Conservation (phyloP, 2,888 invertebrate species). For the Chloroclystis v-ata region DNA sequence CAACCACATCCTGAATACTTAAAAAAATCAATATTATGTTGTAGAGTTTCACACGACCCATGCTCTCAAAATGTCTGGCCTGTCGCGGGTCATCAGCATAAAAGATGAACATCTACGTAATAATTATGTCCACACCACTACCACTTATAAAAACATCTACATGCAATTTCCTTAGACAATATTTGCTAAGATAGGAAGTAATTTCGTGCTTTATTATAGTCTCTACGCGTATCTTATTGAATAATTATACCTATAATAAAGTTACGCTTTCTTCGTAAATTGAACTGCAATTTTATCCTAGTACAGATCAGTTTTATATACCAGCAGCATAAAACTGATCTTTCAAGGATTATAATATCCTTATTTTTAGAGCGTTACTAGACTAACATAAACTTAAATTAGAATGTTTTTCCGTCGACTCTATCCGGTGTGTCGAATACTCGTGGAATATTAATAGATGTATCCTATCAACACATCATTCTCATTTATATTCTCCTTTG, state of each 20-base stretch:
- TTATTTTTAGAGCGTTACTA: not conserved
- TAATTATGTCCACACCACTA: slow-evolving; percentile 11
- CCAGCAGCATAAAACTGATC: slow-evolving; percentile 2
- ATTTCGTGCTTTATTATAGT: slow-evolving; percentile 68
- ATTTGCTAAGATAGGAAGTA: slow-evolving; percentile 54
- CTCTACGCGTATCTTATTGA: slow-evolving; percentile 56
- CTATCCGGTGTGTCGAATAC: slow-evolving; percentile 48
- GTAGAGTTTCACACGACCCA: slow-evolving; percentile 16
- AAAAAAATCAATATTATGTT: too few species aligned
- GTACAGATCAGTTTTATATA: slow-evolving; percentile 24
- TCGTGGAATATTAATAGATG: slow-evolving; percentile 53
- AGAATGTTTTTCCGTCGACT: slow-evolving; percentile 38
- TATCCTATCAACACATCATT: slow-evolving; percentile 28
- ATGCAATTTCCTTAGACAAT: slow-evolving; percentile 26
- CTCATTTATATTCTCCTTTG: slow-evolving; percentile 18
- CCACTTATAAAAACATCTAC: slow-evolving; percentile 15
- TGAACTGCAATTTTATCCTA: slow-evolving; percentile 23
- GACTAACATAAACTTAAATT: slow-evolving; percentile 10
- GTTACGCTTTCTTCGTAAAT: slow-evolving; percentile 61
- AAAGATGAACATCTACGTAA: slow-evolving; percentile 3
- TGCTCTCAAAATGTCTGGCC: slow-evolving; percentile 19
- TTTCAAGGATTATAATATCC: slow-evolving; percentile 11
- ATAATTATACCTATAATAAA: slow-evolving; percentile 57
- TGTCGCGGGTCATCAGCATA: slow-evolving; percentile 22
- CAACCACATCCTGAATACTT: too few species aligned